These are phyloP conservation scores for Lamellibrachia satsuma DNA, from an alignment of 2,888 invertebrate genomes.

Conservation along the genomic window DNA sequence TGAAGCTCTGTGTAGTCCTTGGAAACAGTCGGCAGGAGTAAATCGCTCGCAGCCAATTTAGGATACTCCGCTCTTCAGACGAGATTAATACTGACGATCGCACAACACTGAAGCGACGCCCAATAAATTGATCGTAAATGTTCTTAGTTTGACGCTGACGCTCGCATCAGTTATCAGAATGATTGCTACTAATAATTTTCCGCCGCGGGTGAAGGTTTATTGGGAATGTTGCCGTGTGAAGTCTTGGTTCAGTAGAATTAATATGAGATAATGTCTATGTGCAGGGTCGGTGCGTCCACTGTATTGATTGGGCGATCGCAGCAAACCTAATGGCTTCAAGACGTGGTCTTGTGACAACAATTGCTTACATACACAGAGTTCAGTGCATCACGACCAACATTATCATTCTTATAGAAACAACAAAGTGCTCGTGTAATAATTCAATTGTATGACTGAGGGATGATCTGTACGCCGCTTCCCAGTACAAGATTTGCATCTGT, in stretches of 20 bases:
- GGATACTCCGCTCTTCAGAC: neutral
- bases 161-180: neutral
- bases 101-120: neutral
- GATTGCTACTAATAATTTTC: neutral
- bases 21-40: neutral
- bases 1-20: neutral
- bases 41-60: neutral
- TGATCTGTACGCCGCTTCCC: neutral
- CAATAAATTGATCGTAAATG: neutral
- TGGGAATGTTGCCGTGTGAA: neutral
- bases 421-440: neutral
- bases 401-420: neutral
- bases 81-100: neutral
- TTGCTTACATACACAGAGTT: no score
- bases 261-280: neutral
- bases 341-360: neutral
- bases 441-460: neutral
- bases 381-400: no score
- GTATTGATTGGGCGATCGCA: neutral
- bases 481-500: neutral
- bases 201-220: neutral
- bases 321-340: neutral
- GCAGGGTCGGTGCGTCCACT: neutral
- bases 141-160: neutral
- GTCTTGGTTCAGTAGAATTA: neutral